Conservation (phyloP, 2,888 invertebrate genomes). For the Apodemia mormo region DNA sequence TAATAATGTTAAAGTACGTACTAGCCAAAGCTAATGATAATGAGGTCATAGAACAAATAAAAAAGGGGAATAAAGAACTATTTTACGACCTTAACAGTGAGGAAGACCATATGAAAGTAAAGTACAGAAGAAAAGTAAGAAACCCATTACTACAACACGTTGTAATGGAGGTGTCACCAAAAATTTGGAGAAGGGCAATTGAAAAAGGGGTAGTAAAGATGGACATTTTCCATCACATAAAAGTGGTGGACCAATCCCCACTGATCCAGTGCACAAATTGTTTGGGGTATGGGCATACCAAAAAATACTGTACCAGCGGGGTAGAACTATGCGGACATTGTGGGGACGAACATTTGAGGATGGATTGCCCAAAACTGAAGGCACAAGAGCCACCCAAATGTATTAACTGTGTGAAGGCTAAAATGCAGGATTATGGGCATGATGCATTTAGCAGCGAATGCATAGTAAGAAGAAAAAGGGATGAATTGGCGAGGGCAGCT, state of each 20-base stretch:
- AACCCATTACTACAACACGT: slow-evolving; percentile 22
- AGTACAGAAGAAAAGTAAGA: slow-evolving; percentile 21
- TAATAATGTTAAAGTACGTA: slow-evolving; percentile 24
- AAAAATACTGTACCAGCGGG: slow-evolving; percentile 25
- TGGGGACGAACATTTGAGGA: slow-evolving; percentile 28
- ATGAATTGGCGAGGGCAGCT: slow-evolving; percentile 25
- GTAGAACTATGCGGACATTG: slow-evolving; percentile 33
- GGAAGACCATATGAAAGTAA: slow-evolving; percentile 11
- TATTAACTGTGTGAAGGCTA: slow-evolving; percentile 26
- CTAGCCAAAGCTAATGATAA: slow-evolving; percentile 19
- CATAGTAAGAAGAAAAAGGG: slow-evolving; percentile 25
- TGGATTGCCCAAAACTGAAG: slow-evolving; percentile 22
- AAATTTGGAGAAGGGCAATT: slow-evolving; percentile 15
- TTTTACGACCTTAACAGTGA: background rate
- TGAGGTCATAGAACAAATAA: slow-evolving; percentile 20
- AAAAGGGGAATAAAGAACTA: slow-evolving; percentile 24
- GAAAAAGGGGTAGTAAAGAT: no score
- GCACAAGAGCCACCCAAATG: slow-evolving; percentile 20
- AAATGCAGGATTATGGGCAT: slow-evolving; percentile 7
- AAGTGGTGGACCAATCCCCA: slow-evolving; percentile 23
- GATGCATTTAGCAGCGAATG: slow-evolving; percentile 31
- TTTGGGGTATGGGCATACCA: slow-evolving; percentile 32
- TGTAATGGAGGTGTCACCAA: slow-evolving; percentile 20
- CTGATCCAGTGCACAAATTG: slow-evolving; percentile 36
- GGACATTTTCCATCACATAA: background rate